Conservation (phyloP, 2,888 invertebrate species). For the Calameuta pallipes region DNA sequence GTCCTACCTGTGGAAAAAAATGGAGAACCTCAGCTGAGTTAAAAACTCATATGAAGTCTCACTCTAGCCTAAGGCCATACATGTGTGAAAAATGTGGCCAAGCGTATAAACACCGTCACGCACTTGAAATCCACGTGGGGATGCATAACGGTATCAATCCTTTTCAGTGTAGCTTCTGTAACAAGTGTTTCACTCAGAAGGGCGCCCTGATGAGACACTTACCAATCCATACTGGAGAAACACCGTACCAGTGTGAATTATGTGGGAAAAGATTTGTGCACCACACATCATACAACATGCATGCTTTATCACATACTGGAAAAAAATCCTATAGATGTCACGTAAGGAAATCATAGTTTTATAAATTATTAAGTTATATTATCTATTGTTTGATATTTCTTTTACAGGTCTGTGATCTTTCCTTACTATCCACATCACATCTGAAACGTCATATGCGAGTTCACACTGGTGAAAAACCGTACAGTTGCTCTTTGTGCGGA, state of each 20-base stretch:
- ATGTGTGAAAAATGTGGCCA: conserved; percentile 72
- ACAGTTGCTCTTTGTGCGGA: conserved; percentile 41
- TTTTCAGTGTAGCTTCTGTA: conserved; percentile 72
- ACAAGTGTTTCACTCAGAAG: conserved; percentile 73
- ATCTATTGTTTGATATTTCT: neutral
- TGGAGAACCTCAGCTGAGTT: conserved; percentile 46
- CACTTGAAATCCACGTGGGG: conserved; percentile 73
- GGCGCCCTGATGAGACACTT: conserved; percentile 72
- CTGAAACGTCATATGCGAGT: conserved; percentile 76
- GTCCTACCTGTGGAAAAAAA: conserved; percentile 46
- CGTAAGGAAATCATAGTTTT: conserved; percentile 35
- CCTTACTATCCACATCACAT: conserved; percentile 75
- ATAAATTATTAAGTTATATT: neutral
- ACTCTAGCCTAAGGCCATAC: conserved; percentile 50
- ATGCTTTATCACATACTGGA: conserved; percentile 72
- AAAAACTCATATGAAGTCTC: conserved; percentile 45
- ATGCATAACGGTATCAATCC: conserved; percentile 73
- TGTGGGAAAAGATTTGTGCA: conserved; percentile 76
- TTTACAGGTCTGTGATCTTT: conserved; percentile 68
- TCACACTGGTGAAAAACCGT: conserved; percentile 71
- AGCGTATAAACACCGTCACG: conserved; percentile 73
- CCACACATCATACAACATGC: conserved; percentile 78
- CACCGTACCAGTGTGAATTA: conserved; percentile 73
- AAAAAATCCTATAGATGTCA: conserved; percentile 54
- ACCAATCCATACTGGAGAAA: conserved; percentile 73